phyloP scores from a whole-genome alignment of 2,797 vertebrate genomes.

The Tangara arthus region DNA sequence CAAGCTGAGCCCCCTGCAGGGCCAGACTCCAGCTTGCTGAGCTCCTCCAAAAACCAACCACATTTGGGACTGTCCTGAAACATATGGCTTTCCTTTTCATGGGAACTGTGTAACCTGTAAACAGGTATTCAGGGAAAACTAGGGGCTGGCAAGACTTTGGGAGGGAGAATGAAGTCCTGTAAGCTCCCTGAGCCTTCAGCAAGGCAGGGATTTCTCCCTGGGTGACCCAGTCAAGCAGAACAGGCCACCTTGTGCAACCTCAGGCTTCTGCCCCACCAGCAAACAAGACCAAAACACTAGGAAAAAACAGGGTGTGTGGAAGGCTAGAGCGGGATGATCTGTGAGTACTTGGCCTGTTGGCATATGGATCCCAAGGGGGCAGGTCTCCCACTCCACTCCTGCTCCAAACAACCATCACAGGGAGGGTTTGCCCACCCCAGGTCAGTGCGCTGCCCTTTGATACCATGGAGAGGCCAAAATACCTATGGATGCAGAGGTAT shows the following conservation, averaged over 20 bases:
- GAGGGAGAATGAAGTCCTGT: neutral
- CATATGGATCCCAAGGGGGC: neutral
- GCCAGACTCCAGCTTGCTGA: neutral
- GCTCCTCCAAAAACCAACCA: neutral
- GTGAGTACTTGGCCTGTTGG: too few species aligned
- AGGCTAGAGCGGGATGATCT: neutral
- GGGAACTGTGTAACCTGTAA: neutral
- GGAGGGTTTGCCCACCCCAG: neutral
- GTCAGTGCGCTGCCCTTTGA: neutral
- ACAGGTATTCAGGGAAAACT: neutral
- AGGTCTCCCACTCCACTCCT: neutral
- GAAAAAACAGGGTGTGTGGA: neutral
- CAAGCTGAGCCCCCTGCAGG: neutral
- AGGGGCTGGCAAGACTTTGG: neutral
- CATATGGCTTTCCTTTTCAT: neutral
- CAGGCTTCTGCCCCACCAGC: neutral
- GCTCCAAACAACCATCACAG: neutral
- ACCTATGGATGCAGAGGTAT: accelerated
- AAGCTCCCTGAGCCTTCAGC: neutral
- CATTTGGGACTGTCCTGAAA: neutral
- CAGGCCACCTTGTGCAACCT: too few species aligned
- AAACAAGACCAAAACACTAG: neutral
- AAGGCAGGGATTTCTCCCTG: neutral
- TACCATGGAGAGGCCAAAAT: neutral
- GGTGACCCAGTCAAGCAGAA: neutral